Evolutionary conservation across 2,888 invertebrate genomes (phyloP), one percentile per base, ranked within the genome.

Genomic region (Lochmaea capreae): DNA sequence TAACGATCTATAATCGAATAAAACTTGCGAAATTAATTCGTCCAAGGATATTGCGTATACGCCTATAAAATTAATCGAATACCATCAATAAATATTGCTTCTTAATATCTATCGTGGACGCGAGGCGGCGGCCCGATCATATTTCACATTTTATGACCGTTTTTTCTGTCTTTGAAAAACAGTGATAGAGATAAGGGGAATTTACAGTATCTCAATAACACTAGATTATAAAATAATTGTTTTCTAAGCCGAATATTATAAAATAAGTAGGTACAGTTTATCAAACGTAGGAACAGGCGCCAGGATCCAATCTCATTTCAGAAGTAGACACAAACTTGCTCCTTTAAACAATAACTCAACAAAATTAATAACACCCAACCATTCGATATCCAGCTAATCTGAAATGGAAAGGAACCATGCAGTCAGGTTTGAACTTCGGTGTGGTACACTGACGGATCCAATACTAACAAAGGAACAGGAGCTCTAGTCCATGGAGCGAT

Each of bases 41-140:
- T 69, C 33, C 54, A 61, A 63, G 69, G 69, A 69, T 63, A 52
- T 52, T 69, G 69, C 69, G 69, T 69, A 39, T 69, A 69, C 69
- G 69, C 69, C 69, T 69, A 69, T 69, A 69, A 69, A 69, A 69
- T 69, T 69, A 69, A 69, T 63, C 69, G 69, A 69, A 69, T 52
- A 52, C 62, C 63, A 69, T 69, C 54, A 69, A 63, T 69, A 69
- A 69, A 69, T 69, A 54, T 63, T 52, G 49, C 62, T 39, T 69
- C 62, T 16, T 54, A 69, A 69, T 69, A 69, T 39, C 33, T 69
- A 59, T n/a, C 22, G 4, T 33, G 59, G 26, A 59, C 58, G 63
- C 69, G 33, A 16, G 59, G 62, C 69, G 62, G 62, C 42, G 33
- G n/a, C 42, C 54, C 63, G 62, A 61, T 62, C 69, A 69, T 69